Evolutionary conservation across 2,888 invertebrate species (phyloP).

Genomic region (Sympetrum striolatum): DNA sequence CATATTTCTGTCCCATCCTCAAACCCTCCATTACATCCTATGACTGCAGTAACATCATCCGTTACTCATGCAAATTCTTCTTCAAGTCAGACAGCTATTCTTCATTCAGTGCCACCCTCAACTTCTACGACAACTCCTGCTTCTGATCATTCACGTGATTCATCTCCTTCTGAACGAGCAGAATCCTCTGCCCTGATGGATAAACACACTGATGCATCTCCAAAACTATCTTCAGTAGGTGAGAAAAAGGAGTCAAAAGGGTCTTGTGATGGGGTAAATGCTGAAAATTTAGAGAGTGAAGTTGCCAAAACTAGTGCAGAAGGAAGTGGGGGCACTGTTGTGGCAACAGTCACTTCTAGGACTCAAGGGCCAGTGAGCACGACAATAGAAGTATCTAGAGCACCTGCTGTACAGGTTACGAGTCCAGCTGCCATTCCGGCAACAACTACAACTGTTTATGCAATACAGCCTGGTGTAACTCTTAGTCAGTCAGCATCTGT

Average conservation of each 20-base stretch:
- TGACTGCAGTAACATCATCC: neutral
- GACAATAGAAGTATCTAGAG: neutral
- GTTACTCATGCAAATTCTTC: neutral
- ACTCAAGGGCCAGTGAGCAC: neutral
- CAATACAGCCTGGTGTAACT: conserved; percentile 50
- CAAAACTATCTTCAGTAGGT: neutral
- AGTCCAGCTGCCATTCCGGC: neutral
- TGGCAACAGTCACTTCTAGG: neutral
- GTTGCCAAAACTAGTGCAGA: neutral
- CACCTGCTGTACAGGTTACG: conserved; percentile 9
- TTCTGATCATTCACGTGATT: neutral
- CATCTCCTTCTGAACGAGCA: neutral
- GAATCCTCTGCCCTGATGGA: neutral
- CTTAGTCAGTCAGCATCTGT: conserved; percentile 47
- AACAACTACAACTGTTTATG: conserved; percentile 49
- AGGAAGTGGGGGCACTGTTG: neutral
- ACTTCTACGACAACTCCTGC: neutral
- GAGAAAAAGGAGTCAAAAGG: conserved; percentile 18
- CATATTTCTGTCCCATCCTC: neutral
- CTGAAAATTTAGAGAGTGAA: neutral
- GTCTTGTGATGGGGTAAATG: neutral
- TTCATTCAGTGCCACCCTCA: neutral
- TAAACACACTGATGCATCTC: neutral
- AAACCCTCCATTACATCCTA: neutral
- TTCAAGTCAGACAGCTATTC: neutral